phyloP scores from a whole-genome alignment of 2,888 invertebrate species.

The Hemithea aestivaria region DNA sequence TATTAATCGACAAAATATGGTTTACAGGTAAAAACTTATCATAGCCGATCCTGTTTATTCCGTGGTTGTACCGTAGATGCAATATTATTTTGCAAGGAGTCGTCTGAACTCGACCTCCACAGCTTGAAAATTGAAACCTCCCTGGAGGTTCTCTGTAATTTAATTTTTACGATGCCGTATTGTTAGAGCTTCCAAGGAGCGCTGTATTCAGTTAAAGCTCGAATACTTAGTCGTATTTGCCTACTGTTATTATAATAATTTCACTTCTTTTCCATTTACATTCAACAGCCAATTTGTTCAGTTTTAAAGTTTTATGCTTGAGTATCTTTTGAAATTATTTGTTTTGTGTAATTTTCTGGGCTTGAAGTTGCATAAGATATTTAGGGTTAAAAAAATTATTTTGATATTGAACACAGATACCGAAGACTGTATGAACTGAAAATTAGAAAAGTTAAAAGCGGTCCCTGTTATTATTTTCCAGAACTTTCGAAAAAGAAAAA shows the following conservation, averaged over 20 bases:
- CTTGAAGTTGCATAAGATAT: too few relatives aligned
- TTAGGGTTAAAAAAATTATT: too few relatives aligned
- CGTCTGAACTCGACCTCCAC: slow-evolving; percentile 46
- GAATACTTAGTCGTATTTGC: slow-evolving; percentile 34
- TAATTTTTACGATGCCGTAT: slow-evolving; percentile 69
- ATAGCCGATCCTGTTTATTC: too few relatives aligned
- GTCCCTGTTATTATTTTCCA: too few relatives aligned
- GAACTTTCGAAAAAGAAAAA: too few relatives aligned
- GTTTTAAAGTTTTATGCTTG: too few relatives aligned
- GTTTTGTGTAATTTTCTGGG: background rate
- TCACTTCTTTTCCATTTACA: slow-evolving; percentile 8
- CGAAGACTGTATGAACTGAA: too few relatives aligned
- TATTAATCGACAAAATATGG: too few relatives aligned
- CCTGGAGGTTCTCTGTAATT: slow-evolving; percentile 62
- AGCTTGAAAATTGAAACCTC: slow-evolving; percentile 65
- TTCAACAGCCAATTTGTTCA: slow-evolving; percentile 2
- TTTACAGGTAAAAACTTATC: too few relatives aligned
- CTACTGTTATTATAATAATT: slow-evolving; percentile 18
- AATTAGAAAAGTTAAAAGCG: too few relatives aligned
- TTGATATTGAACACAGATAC: too few relatives aligned
- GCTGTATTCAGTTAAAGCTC: slow-evolving; percentile 56
- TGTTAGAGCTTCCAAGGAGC: slow-evolving; percentile 53
- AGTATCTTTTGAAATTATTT: too few relatives aligned
- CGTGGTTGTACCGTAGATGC: slow-evolving; percentile 34
- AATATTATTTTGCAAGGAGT: slow-evolving; percentile 59